Evolutionary conservation across 1,140 invertebrate species (phyloP), one percentile per base, ranked within the genome.

Genomic region (Listronotus bonariensis): DNA sequence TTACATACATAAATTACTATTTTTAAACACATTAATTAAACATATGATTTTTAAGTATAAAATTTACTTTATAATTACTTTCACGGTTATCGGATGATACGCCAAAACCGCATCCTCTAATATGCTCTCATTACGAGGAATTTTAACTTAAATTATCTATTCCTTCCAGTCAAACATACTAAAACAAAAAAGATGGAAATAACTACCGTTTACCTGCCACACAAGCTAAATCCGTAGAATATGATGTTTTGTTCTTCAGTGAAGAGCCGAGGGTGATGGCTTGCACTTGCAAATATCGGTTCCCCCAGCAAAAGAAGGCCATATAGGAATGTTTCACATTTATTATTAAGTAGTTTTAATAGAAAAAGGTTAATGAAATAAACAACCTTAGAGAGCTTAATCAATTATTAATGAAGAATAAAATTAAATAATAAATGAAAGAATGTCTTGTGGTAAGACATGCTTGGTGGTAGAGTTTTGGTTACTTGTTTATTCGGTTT

Each of bases 211-310:
- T 20, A 31, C 20, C 12, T 18, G 6, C 12, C n/a, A n/a, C 17
- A 36, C 10, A 38, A 54, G 52, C 36, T 34, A 54, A 54, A 54
- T 14, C 52, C 17, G 14, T n/a, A 40, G 6, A 40, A 14, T 15
- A 7, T 31, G 9, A 15, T 18, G 31, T 51, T 32, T 51, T 36
- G 34, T 9, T 36, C 34, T 36, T 36, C 34, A 36, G 34, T 36
- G 34, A 36, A 36, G 34, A 36, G 8, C 38, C 38, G 52, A 11
- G 40, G 38, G 15, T 54, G 52, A 40, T 40, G 17, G 38, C 20
- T 8, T 45, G 54, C 40, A 56, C 40, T 45, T 9, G 40, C 40
- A 38, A 31, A 56, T 56, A 34, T 56, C 54, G 54, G 54, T 56
- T 56, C 43, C 17, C 42, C 18, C 8, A 10, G 34, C 8, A 36